Percentiles rank a stretch among this genome's conserved stretches.
Conservation (phyloP, 2,888 invertebrate genomes). For the Andrena trimmerana region DNA sequence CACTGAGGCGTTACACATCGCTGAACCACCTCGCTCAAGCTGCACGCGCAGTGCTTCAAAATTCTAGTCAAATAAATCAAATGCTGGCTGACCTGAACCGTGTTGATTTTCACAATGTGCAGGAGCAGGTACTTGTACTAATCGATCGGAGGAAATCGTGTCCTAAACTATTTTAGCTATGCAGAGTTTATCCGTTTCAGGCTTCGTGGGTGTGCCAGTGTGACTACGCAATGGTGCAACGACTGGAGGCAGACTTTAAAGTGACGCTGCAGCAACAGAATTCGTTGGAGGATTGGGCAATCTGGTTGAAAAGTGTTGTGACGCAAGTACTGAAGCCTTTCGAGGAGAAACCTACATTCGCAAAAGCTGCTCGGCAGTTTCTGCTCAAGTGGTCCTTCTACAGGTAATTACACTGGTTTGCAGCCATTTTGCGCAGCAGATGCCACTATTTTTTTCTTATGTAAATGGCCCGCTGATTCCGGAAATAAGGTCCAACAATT, state of each 20-base stretch:
- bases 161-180: slow-evolving; percentile 65
- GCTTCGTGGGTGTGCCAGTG: slow-evolving; percentile 99
- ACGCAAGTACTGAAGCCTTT: slow-evolving; percentile 95
- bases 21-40: slow-evolving; percentile 98
- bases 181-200: slow-evolving; percentile 84
- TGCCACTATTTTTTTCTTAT: too few relatives aligned
- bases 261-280: slow-evolving; percentile 96
- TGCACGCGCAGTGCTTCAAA: slow-evolving; percentile 97
- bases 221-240: slow-evolving; percentile 93
- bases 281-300: slow-evolving; percentile 98
- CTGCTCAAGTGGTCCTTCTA: slow-evolving; percentile 99
- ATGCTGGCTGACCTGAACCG: slow-evolving; percentile 98
- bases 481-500: too few relatives aligned
- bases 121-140: slow-evolving; percentile 88
- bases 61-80: slow-evolving; percentile 97
- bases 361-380: slow-evolving; percentile 95
- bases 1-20: slow-evolving; percentile 97
- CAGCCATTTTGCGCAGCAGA: too few relatives aligned
- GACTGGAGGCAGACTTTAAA: slow-evolving; percentile 97
- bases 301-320: slow-evolving; percentile 98
- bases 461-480: too few relatives aligned
- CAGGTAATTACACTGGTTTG: slow-evolving; percentile 86
- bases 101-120: slow-evolving; percentile 99
- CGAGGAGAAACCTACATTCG: slow-evolving; percentile 93
- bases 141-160: neutral